Base-by-base conservation (phyloP, 2,888 invertebrate genomes). In the Leucophora obtusa region DNA sequence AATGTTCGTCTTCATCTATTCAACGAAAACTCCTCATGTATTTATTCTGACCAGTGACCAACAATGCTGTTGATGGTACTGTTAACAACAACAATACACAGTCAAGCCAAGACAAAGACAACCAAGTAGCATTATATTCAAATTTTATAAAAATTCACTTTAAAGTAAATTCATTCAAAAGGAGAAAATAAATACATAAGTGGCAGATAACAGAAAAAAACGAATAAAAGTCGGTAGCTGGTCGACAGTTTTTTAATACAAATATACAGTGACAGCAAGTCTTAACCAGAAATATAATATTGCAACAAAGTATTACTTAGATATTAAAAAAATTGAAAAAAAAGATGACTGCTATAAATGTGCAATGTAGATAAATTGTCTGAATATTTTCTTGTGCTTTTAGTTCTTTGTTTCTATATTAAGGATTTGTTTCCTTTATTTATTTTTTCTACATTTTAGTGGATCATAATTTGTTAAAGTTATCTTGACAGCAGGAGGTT, bases 401-500 rank as follows among this genome's bases (percentile, higher is more conserved):
- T 59, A 43, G 9, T 33, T 66, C 65, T 58, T 77, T 66, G 66
- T 77, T 77, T 77, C 53, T 56, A 56, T 15, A 56, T 66, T 38
- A n/a, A 38, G 66, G 66, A 54, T 54, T 66, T 66, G 18, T 66
- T 54, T 53, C 54, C 33, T 51, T 38, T 65, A 17, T 33, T 59
- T 28, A 38, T 47, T 11, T 43, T 50, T 60, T 28, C 5, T 65
- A 54, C 24, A 65, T 62, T 47, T 76, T 53, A 62, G 66, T 51
- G 71, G 58, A 72, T 76, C 68, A 72, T 72, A 68, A 80, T 72
- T 80, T 80, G 71, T 76, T 72, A 53, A 80, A 76, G 43, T 68
- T 68, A 56, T 66, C 51, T 33, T 66, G 62, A 79, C 75, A 79
- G 74, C 66, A 66, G 70, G 69, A 60, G 65, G 35, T 75, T 74